Percentiles rank a stretch among this genome's conserved stretches.
Evolutionary conservation across 2,888 invertebrate species (phyloP).

Genomic region (Agonopterix alstromeriana): DNA sequence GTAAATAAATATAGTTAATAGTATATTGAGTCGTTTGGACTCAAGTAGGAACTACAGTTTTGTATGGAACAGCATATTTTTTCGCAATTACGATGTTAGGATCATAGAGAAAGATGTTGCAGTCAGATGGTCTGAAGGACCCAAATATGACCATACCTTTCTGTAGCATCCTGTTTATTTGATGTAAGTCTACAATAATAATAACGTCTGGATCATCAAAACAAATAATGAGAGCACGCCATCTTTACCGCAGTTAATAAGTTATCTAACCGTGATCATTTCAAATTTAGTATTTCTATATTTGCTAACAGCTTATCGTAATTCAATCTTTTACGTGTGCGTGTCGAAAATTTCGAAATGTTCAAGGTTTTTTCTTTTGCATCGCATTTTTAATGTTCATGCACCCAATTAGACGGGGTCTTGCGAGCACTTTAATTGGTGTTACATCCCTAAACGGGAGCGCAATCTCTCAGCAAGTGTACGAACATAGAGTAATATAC

Average conservation of each 20-base stretch:
- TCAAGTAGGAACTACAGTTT: no score
- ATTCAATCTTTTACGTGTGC: conserved; percentile 40
- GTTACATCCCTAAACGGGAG: conserved; percentile 9
- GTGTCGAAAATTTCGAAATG: conserved; percentile 17
- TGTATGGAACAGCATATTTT: no score
- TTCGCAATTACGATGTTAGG: no score
- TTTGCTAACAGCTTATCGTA: conserved; percentile 21
- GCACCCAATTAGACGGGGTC: conserved; percentile 10
- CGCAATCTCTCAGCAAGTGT: conserved; percentile 1
- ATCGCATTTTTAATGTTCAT: conserved; percentile 4
- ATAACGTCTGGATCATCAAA: not conserved
- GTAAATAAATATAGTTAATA: no score
- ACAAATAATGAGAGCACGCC: not conserved
- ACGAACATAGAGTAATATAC: not conserved
- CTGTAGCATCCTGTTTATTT: no score
- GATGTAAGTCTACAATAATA: no score
- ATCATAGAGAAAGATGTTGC: no score
- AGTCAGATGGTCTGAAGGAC: no score
- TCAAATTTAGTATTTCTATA: conserved; percentile 17
- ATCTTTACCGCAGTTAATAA: not conserved
- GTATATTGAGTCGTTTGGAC: no score
- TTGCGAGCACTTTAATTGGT: conserved; percentile 3
- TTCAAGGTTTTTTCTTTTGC: conserved; percentile 7
- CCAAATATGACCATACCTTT: no score
- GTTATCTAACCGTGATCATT: conserved; percentile 1